Evolutionary conservation across 2,888 invertebrate species (phyloP).

Genomic region (Callyntrura sp.): DNA sequence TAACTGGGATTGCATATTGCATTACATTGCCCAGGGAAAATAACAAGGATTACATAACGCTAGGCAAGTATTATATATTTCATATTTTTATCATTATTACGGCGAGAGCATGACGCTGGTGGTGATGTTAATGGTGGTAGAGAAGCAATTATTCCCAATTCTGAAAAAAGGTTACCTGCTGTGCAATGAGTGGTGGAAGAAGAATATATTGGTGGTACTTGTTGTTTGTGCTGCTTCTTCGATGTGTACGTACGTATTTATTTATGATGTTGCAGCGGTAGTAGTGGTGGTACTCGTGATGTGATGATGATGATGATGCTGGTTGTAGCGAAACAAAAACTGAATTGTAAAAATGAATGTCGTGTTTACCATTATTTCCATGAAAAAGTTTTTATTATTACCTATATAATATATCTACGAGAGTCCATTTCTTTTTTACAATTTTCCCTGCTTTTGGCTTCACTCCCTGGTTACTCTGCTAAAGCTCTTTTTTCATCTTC

Average conservation of each 20-base stretch:
- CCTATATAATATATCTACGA: conserved; percentile 35
- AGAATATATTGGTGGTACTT: conserved; percentile 29
- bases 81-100: conserved; percentile 46
- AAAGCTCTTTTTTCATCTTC: conserved; percentile 5
- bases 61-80: conserved; percentile 32
- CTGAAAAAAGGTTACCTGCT: conserved; percentile 83
- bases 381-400: conserved; percentile 34
- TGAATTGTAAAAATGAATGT: conserved; percentile 48
- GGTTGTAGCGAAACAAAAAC: conserved; percentile 21
- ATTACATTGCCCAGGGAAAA: neutral
- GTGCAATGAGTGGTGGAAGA: conserved; percentile 72
- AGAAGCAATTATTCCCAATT: conserved; percentile 83
- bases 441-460: neutral
- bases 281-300: too few species aligned
- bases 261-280: neutral
- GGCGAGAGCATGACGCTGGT: conserved; percentile 5
- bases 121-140: conserved; percentile 70
- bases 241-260: conserved; percentile 8
- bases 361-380: conserved; percentile 19
- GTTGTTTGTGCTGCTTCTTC: conserved; percentile 34
- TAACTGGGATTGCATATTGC: conserved; percentile 22
- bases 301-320: too few species aligned
- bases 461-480: neutral
- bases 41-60: neutral
- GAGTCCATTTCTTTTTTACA: conserved; percentile 22